A percentile compares a stretch with the other conserved stretches of the same genome.
Evolutionary conservation across 2,888 invertebrate genomes (phyloP).

Genomic region (Napeogenes inachia): DNA sequence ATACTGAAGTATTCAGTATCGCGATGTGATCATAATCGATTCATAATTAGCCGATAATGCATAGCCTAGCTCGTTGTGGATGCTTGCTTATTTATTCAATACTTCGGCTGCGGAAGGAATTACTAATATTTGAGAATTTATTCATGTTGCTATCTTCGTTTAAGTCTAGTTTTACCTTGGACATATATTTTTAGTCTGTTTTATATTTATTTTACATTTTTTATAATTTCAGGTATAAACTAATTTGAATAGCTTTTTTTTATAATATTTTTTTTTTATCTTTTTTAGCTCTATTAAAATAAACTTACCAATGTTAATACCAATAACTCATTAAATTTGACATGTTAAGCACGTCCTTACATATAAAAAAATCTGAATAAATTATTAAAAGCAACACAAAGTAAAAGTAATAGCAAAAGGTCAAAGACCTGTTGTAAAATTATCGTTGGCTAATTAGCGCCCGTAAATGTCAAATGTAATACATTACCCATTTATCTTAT

Average conservation of each 20-base stretch:
- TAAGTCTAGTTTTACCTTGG: not conserved
- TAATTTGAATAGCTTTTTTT: too few species aligned
- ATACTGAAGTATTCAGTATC: conserved; percentile 50
- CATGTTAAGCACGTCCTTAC: not conserved
- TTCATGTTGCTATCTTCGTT: not conserved
- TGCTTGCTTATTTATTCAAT: conserved; percentile 23
- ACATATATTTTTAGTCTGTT: too few species aligned
- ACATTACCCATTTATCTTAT: not conserved
- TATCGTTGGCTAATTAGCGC: conserved; percentile 10
- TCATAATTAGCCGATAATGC: conserved; percentile 45
- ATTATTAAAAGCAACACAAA: not conserved
- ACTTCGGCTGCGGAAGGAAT: conserved; percentile 15
- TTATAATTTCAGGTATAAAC: too few species aligned
- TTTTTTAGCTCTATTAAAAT: too few species aligned
- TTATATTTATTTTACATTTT: too few species aligned
- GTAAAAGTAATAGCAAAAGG: conserved; percentile 12
- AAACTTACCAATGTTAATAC: too few species aligned
- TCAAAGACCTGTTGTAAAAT: conserved; percentile 23
- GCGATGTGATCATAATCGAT: conserved; percentile 48
- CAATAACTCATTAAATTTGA: not conserved
- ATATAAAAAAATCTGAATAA: not conserved
- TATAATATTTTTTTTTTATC: too few species aligned
- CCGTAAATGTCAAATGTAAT: not conserved
- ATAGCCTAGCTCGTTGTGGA: conserved; percentile 29
- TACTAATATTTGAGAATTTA: not conserved